Conservation (phyloP, 2,797 vertebrate species). For the Pogonophryne albipinna region DNA sequence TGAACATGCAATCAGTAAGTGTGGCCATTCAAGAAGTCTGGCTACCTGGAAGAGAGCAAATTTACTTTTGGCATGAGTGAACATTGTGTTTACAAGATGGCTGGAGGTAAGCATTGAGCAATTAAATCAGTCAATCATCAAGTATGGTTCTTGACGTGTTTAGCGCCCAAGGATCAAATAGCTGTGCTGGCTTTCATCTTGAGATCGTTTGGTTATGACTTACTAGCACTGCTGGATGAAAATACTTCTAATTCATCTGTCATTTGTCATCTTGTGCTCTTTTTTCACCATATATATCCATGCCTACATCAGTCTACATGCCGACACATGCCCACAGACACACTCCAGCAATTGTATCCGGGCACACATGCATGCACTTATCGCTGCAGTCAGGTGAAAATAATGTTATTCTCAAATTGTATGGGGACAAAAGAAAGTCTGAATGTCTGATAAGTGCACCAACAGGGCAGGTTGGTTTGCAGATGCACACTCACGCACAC, state of each 20-base stretch:
- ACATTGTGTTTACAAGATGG: conserved; percentile 43
- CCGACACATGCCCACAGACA: conserved; percentile 5
- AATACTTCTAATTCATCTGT: conserved; percentile 43
- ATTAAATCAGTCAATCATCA: conserved; percentile 28
- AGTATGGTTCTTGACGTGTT: conserved; percentile 34
- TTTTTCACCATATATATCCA: conserved; percentile 3
- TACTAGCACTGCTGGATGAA: conserved; percentile 18
- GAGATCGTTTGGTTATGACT: conserved; percentile 2
- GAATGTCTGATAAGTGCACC: background rate
- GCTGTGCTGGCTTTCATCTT: conserved; percentile 31
- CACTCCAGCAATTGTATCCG: conserved; percentile 14
- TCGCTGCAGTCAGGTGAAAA: conserved; percentile 30
- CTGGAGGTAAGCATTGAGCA: conserved; percentile 15
- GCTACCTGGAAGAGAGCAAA: conserved; percentile 2
- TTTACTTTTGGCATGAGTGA: conserved; percentile 22
- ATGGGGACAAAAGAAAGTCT: background rate
- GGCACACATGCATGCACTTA: conserved; percentile 5
- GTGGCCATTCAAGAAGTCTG: conserved; percentile 23
- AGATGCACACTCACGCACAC: conserved; percentile 4
- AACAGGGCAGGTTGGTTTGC: background rate
- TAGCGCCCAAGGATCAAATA: conserved; percentile 42
- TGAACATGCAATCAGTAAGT: conserved; percentile 37
- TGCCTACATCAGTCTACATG: background rate
- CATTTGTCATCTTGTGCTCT: conserved; percentile 3
- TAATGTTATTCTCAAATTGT: background rate